Conservation (phyloP, 2,888 invertebrate species). For the Thumatha senex region DNA sequence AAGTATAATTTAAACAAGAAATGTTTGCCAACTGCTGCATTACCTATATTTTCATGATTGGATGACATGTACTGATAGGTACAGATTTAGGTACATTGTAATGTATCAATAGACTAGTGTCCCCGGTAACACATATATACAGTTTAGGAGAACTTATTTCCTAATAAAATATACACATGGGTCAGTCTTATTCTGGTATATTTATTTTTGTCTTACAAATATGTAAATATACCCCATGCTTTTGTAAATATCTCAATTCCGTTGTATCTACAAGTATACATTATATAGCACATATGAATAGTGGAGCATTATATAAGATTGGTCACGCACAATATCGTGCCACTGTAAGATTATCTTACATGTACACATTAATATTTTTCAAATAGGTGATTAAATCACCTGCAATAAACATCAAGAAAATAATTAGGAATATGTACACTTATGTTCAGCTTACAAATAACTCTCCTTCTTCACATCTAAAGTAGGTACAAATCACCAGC, state of each 20-base stretch:
- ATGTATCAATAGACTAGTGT: not conserved
- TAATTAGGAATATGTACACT: slow-evolving; percentile 10
- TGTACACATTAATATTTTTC: slow-evolving; percentile 1
- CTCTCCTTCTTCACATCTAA: slow-evolving; percentile 1
- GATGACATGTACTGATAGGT: not conserved
- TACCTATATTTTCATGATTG: no score
- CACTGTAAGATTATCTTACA: not conserved
- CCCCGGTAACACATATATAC: not conserved
- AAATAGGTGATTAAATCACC: slow-evolving; percentile 8
- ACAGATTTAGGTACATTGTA: not conserved
- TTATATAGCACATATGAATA: slow-evolving; percentile 1
- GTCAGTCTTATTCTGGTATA: slow-evolving; percentile 13
- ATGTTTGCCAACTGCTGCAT: no score
- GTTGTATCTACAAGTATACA: slow-evolving; percentile 9
- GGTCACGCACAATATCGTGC: slow-evolving; percentile 1
- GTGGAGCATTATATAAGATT: not conserved
- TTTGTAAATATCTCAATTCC: slow-evolving; percentile 9
- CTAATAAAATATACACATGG: slow-evolving; percentile 14
- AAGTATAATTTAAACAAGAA: no score
- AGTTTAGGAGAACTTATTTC: slow-evolving; percentile 10
- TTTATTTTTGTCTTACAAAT: slow-evolving; percentile 16
- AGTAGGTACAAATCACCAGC: slow-evolving; percentile 1
- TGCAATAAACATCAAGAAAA: slow-evolving; percentile 3
- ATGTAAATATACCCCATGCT: slow-evolving; percentile 13
- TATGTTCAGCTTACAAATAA: slow-evolving; percentile 18